These are phyloP conservation scores for Cephalopterus ornatus DNA, from an alignment of 2,113 vertebrate genomes.

Conservation along the genomic window DNA sequence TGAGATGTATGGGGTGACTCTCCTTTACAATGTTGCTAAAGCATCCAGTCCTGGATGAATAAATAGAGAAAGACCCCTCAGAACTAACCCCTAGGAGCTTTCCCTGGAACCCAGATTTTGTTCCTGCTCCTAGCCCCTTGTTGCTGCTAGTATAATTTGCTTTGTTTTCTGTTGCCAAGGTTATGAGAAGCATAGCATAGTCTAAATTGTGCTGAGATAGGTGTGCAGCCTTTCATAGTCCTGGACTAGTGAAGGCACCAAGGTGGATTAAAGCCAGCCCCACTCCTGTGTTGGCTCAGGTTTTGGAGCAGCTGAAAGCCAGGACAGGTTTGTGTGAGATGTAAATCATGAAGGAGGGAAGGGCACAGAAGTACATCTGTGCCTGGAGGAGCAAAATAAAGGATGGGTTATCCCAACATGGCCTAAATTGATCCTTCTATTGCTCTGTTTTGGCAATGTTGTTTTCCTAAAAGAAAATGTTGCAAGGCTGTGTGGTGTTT, in stretches of 20 bases:
- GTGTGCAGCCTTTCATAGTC: background rate
- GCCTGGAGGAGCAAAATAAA: background rate
- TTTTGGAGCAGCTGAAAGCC: background rate
- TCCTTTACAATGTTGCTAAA: background rate
- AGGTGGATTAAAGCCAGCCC: background rate
- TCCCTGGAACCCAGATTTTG: background rate
- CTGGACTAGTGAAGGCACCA: background rate
- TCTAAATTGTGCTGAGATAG: background rate
- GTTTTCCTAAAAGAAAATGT: background rate
- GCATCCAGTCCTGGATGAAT: background rate
- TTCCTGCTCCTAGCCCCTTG: background rate
- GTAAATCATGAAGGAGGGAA: background rate
- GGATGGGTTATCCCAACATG: background rate
- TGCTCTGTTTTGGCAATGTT: background rate
- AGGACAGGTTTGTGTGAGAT: background rate
- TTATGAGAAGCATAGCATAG: background rate
- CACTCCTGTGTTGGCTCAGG: background rate
- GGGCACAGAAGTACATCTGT: accelerated
- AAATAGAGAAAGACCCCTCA: background rate
- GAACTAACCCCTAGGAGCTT: background rate
- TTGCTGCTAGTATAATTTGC: background rate
- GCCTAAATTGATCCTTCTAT: background rate
- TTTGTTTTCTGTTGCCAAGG: background rate
- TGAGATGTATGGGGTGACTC: background rate
- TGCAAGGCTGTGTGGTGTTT: background rate